A percentile compares a stretch with the other conserved stretches of the same genome.
phyloP scores from a whole-genome alignment of 2,888 invertebrate genomes.

The Thumatha senex region DNA sequence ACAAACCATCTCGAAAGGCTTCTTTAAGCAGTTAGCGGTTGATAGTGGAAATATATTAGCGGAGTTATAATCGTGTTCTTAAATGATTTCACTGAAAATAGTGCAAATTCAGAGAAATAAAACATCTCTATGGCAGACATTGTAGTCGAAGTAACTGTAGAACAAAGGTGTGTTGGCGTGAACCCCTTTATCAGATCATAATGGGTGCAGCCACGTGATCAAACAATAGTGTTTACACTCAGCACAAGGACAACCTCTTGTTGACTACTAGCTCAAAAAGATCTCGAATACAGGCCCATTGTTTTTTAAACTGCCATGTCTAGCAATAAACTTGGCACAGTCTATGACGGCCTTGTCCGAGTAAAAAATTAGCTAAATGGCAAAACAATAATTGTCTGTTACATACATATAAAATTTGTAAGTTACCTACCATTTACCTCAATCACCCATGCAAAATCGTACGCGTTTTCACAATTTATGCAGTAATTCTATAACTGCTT shows the following conservation, averaged over 20 bases:
- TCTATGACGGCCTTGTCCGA: conserved; percentile 30
- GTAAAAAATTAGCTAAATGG: conserved; percentile 22
- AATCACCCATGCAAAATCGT: conserved; percentile 13
- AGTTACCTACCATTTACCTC: conserved; percentile 14
- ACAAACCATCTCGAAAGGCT: too few relatives aligned
- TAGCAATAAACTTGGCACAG: conserved; percentile 41
- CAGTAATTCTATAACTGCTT: neutral
- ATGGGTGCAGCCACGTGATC: conserved; percentile 71
- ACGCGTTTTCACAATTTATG: conserved; percentile 2
- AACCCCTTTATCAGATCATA: conserved; percentile 69
- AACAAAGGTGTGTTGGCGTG: conserved; percentile 59
- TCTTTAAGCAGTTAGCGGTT: neutral
- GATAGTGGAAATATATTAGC: neutral
- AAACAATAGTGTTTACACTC: conserved; percentile 78
- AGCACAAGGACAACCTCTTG: conserved; percentile 62
- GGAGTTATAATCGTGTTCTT: neutral
- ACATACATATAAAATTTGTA: conserved; percentile 17
- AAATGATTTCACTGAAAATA: conserved; percentile 6
- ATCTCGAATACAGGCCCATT: conserved; percentile 49
- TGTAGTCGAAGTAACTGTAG: conserved; percentile 35
- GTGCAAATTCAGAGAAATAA: conserved; percentile 25
- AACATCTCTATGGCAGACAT: conserved; percentile 35
- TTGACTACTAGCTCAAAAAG: conserved; percentile 48
- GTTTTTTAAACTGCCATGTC: conserved; percentile 45
- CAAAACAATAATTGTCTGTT: conserved; percentile 14